Base-by-base conservation (phyloP, 2,888 invertebrate genomes). In the Frankliniella intonsa region DNA sequence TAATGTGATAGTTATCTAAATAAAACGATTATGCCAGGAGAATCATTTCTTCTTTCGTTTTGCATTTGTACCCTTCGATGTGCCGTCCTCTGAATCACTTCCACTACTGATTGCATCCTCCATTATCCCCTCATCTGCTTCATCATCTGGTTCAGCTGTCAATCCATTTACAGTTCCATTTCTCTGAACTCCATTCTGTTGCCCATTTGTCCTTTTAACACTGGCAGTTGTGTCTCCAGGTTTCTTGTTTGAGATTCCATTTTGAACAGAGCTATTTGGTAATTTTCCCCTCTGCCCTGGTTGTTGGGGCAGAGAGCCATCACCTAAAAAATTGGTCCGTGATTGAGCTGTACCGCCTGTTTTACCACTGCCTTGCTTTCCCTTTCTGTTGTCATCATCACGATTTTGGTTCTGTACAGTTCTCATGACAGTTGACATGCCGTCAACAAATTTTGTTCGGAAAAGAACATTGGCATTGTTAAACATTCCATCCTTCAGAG, bases 401-500 rank as follows among this genome's bases (percentile, higher is more conserved):
- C 22, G 22, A 9, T 38, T 38, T 38, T 85, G 82, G 82, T 76
- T 85, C 84, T 87, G 84, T 85, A 87, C 91, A 7, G 91, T 93
- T 84, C 96, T 91, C 51, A 92, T 91, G 62, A 99, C 95, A 8
- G 94, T 92, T 0, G 99, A 99, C 89, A 97, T 95, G 81, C 99
- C 99, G 89, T 99, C 98, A 50, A 96, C 92, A 88, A 99, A 98
- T 86, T 93, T 93, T 0, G 99, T 99, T 82, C 95, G 94, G 90
- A 96, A 99, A 82, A 99, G 89, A 49, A 99, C 98, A 89, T 99
- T 99, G 0, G 99, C 99, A 89, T 99, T 98, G 89, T 96, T 97
- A 90, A 99, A 99, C 97, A 99, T 99, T 50, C 99, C 99, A 88
- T 99, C 98, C 87, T 99, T 99, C 80, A 99, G 90, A 0, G 99